These are phyloP conservation scores for Bradysia coprophila DNA, from an alignment of 1,140 invertebrate genomes.

Conservation along the genomic window DNA sequence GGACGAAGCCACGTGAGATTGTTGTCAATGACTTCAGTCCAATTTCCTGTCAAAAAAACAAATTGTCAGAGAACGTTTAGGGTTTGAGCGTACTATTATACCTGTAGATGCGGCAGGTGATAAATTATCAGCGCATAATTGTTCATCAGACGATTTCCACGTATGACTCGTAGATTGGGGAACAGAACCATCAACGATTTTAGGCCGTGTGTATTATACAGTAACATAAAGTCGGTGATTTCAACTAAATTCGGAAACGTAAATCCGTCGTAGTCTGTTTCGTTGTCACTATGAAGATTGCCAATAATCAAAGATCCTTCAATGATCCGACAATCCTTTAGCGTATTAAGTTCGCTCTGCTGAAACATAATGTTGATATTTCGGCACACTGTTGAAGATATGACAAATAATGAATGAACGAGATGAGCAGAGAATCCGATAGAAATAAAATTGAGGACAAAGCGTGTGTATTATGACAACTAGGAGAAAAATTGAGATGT, in stretches of 20 bases:
- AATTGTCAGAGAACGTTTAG: too few relatives aligned
- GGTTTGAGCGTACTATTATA: too few relatives aligned
- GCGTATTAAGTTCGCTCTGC: conserved; percentile 38
- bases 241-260: conserved; percentile 47
- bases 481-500: too few relatives aligned
- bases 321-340: conserved; percentile 67
- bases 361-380: conserved; percentile 69
- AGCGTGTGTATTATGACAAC: too few relatives aligned
- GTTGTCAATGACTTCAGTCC: conserved; percentile 63
- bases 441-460: too few relatives aligned
- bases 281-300: conserved; percentile 40
- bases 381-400: conserved; percentile 49
- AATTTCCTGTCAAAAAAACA: conserved; percentile 46
- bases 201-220: conserved; percentile 55
- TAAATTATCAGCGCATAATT: conserved; percentile 80
- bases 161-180: conserved; percentile 86
- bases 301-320: conserved; percentile 71
- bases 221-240: conserved; percentile 38
- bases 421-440: too few relatives aligned
- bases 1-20: conserved; percentile 66
- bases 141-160: conserved; percentile 65
- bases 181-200: conserved; percentile 65
- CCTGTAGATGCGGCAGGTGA: conserved; percentile 46
- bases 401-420: too few relatives aligned
- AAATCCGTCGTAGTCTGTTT: conserved; percentile 29